Base-by-base conservation (phyloP, 2,797 vertebrate genomes). In the Anabas testudineus region DNA sequence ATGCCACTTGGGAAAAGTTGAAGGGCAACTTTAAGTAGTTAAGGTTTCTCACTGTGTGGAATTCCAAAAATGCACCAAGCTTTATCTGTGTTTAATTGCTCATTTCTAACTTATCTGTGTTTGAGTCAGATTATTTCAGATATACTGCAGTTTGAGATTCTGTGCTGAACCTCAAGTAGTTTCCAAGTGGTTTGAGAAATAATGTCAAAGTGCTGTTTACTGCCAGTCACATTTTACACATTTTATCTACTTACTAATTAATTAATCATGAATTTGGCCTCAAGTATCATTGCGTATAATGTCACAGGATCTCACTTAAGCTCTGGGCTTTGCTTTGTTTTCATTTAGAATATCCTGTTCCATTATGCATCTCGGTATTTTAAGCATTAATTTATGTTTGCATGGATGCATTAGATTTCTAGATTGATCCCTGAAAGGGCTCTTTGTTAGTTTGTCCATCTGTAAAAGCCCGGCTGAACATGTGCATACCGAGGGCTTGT, bases 41-140 rank as follows among this genome's bases (percentile, higher is more conserved):
- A 74, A 82, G 86, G 74, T 87, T 88, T 87, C 76, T 77, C 75
- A 56, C 76, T 18, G 28, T 41, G 71, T 64, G 82, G 82, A 87
- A 88, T 88, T 77, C 30, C 28, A 62, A 82, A 85, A 82, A 91
- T 78, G 70, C 32, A 21, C 30, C 21, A 7, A 47, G 39, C 1
- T 65, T 81, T 82, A 84, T 91, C 71, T 48, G 57, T 19, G 42
- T 76, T 71, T 83, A 80, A 84, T 74, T 48, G 26, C 39, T 56
- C 26, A 22, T 19, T 69, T 68, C 43, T 10, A 22, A 10, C 71
- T 82, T 78, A 82, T 87, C 76, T 69, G 21, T 52, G 48, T 74
- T 67, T 51, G 41, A 59, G 21, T 21, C 48, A 7, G 47, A 66
- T 73, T 19, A 32, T 47, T 36, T 41, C 57, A 53, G 28, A 67